A percentile compares a stretch with the other conserved stretches of the same genome.
Conservation (phyloP, 1,140 invertebrate species). For the Formica exsecta region DNA sequence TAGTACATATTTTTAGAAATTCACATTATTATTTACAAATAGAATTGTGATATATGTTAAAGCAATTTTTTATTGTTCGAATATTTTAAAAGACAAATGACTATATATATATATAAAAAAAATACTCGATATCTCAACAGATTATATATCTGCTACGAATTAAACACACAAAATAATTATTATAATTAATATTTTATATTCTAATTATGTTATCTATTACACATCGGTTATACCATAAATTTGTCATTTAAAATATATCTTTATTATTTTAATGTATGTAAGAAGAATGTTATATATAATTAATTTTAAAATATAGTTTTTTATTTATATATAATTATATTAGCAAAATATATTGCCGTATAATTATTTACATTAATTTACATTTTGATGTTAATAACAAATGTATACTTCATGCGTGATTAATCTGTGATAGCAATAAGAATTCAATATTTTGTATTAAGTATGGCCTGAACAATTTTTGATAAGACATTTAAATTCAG, state of each 20-base stretch:
- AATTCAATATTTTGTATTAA: conserved; percentile 44
- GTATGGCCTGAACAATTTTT: conserved; percentile 9
- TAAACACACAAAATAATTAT: background rate
- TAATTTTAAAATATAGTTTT: conserved; percentile 61
- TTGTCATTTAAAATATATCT: conserved; percentile 13
- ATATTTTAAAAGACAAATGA: background rate
- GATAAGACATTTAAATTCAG: conserved; percentile 22
- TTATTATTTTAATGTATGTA: conserved; percentile 1
- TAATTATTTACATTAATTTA: conserved; percentile 56
- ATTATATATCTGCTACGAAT: background rate
- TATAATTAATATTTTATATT: background rate
- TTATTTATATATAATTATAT: conserved; percentile 30
- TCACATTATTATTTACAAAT: conserved; percentile 29
- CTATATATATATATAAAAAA: background rate
- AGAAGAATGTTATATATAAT: conserved; percentile 45
- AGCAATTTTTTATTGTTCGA: conserved; percentile 26
- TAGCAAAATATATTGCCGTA: conserved; percentile 2
- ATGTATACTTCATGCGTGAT: conserved; percentile 67
- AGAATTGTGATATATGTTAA: conserved; percentile 53
- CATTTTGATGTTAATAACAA: conserved; percentile 47
- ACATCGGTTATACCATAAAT: background rate
- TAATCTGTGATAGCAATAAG: conserved; percentile 73
- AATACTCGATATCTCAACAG: background rate
- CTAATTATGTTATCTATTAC: conserved; percentile 13
- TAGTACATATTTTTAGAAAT: conserved; percentile 28